Conservation (phyloP, 1,140 invertebrate genomes). For the Zophobas atratus region DNA sequence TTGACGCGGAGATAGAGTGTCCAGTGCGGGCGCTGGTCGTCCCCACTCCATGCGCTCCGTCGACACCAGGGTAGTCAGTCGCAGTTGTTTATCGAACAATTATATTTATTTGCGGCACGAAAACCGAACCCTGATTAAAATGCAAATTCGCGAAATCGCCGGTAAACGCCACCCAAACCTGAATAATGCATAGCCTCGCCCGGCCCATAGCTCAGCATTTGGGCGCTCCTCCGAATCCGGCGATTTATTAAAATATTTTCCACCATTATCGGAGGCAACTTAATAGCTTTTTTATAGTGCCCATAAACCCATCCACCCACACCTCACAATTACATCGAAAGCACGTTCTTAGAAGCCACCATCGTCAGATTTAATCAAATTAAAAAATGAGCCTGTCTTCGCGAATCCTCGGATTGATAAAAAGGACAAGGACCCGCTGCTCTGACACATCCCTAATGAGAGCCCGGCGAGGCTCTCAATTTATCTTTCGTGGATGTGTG, state of each 20-base stretch:
- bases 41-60: too few species aligned
- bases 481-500: slow-evolving; percentile 43
- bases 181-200: slow-evolving; percentile 3
- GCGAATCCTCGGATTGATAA: slow-evolving; percentile 28
- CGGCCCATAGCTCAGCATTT: slow-evolving; percentile 3
- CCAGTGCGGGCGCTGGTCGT: too few species aligned
- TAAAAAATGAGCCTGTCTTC: slow-evolving; percentile 40
- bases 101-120: too few species aligned
- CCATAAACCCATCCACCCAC: slow-evolving; percentile 40
- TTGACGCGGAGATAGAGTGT: too few species aligned
- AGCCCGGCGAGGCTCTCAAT: neutral
- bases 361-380: slow-evolving; percentile 39
- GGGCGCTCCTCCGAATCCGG: slow-evolving; percentile 19
- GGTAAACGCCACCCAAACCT: neutral
- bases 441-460: slow-evolving; percentile 7
- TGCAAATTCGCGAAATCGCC: too few species aligned
- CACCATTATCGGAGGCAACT: slow-evolving; percentile 33
- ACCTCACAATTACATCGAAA: slow-evolving; percentile 34
- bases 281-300: slow-evolving; percentile 36
- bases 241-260: slow-evolving; percentile 40
- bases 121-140: too few species aligned
- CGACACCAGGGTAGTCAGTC: too few species aligned
- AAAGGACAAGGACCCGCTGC: neutral
- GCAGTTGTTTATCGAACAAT: too few species aligned
- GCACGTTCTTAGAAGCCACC: slow-evolving; percentile 32